A percentile compares a stretch with the other conserved stretches of the same genome.
Conservation (phyloP, 2,797 vertebrate species). For the Triplophysa yarkandensis region DNA sequence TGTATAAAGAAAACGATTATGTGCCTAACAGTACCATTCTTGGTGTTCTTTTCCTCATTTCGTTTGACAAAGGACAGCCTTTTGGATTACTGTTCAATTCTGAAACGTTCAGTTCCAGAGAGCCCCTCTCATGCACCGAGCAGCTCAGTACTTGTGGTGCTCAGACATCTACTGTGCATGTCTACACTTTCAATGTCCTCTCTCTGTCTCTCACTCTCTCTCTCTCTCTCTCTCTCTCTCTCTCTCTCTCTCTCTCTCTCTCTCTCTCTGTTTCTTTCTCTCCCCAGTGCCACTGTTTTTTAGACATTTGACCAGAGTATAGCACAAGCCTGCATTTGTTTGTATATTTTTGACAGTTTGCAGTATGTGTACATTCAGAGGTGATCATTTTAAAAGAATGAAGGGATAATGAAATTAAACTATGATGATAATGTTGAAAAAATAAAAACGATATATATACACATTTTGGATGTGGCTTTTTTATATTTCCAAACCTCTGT, state of each 20-base stretch:
- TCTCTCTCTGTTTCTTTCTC: conserved; percentile 61
- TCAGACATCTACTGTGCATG: conserved; percentile 81
- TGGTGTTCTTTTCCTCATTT: conserved; percentile 57
- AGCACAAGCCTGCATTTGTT: conserved; percentile 86
- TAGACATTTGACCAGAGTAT: conserved; percentile 83
- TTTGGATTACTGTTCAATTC: conserved; percentile 71
- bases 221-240: conserved; percentile 61
- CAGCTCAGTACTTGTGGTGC: conserved; percentile 66
- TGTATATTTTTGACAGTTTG: conserved; percentile 87
- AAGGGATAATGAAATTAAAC: conserved; percentile 77
- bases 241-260: conserved; percentile 62
- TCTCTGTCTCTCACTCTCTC: conserved; percentile 60
- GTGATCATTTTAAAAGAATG: conserved; percentile 82
- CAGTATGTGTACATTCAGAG: conserved; percentile 85
- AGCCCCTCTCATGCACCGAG: conserved; percentile 72
- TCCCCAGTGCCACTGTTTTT: conserved; percentile 81
- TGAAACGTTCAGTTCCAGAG: conserved; percentile 71
- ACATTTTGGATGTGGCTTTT: conserved; percentile 52
- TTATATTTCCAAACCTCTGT: conserved; percentile 7
- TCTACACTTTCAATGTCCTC: conserved; percentile 76
- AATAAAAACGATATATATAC: conserved; percentile 84
- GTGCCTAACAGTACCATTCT: conserved; percentile 84
- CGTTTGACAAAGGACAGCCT: conserved; percentile 69
- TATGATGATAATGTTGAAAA: conserved; percentile 71
- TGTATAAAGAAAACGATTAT: conserved; percentile 81